Percentiles rank a stretch among this genome's conserved stretches.
Evolutionary conservation across 1,140 invertebrate genomes (phyloP).

Genomic region (Trichonephila clavipes): DNA sequence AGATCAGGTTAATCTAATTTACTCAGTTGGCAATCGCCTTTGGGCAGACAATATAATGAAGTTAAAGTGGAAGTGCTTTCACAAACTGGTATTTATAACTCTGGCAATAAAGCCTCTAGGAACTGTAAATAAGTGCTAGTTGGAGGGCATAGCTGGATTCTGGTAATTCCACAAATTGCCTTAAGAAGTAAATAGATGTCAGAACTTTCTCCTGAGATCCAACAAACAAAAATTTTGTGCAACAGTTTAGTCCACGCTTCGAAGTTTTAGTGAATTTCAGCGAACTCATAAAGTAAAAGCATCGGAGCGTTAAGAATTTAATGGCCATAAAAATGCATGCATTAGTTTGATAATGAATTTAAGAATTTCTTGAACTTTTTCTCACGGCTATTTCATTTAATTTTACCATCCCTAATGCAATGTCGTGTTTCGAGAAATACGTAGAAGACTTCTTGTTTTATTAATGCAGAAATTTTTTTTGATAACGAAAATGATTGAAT

Average conservation of each 20-base stretch:
- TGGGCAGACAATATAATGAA: constrained; percentile 8
- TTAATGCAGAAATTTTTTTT: neutral
- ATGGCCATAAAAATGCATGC: neutral
- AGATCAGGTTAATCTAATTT: constrained; percentile 16
- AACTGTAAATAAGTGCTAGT: neutral
- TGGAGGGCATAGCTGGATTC: neutral
- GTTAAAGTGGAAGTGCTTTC: neutral
- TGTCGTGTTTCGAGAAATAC: neutral
- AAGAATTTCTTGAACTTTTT: neutral
- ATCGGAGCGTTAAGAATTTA: neutral
- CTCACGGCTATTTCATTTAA: neutral
- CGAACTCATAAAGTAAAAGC: neutral
- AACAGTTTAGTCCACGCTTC: neutral
- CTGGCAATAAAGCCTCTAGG: neutral
- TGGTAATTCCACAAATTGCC: neutral
- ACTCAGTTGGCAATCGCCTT: neutral
- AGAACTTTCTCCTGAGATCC: neutral
- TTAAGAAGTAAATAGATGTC: neutral
- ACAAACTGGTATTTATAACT: neutral
- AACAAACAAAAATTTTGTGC: neutral
- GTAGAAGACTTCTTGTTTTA: neutral
- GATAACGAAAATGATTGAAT: neutral
- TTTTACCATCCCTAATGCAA: neutral
- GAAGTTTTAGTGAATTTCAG: neutral
- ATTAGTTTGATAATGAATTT: neutral